These are phyloP conservation scores for Kuschelorhynchus macadamiae DNA, from an alignment of 2,888 invertebrate species.

Conservation along the genomic window DNA sequence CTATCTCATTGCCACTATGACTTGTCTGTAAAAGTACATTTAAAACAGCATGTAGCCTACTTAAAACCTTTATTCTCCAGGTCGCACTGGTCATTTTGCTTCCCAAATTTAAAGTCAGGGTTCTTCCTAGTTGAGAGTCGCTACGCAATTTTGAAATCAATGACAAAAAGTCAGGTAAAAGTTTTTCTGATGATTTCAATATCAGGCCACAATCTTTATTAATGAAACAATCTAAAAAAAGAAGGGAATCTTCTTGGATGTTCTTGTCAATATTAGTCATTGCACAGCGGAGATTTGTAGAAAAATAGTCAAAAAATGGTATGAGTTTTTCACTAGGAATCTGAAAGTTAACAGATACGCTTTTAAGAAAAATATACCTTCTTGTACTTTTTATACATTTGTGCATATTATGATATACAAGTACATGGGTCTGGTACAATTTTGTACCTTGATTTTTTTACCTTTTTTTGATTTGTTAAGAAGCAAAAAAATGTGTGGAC, in stretches of 20 bases:
- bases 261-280: constrained; percentile 89
- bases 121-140: constrained; percentile 77
- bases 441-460: no score
- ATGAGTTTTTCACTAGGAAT: constrained; percentile 71
- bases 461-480: no score
- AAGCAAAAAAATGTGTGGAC: no score
- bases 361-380: no score
- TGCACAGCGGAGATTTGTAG: constrained; percentile 86
- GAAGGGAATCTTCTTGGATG: constrained; percentile 87
- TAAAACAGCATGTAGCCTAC: constrained; percentile 78
- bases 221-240: constrained; percentile 84
- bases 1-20: constrained; percentile 28
- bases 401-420: no score
- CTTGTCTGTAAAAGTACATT: constrained; percentile 57
- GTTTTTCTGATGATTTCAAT: constrained; percentile 76
- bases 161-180: constrained; percentile 85
- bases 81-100: constrained; percentile 82
- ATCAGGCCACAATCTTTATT: constrained; percentile 77
- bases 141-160: constrained; percentile 84
- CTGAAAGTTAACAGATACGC: constrained; percentile 59
- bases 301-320: constrained; percentile 84
- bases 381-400: no score
- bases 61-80: constrained; percentile 84
- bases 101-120: constrained; percentile 78
- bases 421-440: no score